Evolutionary conservation across 2,888 invertebrate genomes (phyloP), one percentile per base, ranked within the genome.

Genomic region (Stenodema calcarata): DNA sequence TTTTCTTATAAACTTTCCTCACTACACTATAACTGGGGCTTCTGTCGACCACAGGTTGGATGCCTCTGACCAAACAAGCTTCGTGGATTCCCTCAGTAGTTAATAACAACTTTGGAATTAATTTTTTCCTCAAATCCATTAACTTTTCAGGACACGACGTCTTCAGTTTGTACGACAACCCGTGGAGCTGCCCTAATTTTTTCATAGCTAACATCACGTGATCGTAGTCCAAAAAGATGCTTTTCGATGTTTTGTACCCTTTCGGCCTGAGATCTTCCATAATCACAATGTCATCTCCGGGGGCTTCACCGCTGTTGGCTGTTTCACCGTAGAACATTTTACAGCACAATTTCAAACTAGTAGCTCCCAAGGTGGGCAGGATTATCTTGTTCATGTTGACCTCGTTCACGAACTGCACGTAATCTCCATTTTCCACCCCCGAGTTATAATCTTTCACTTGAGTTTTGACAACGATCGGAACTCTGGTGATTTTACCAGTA

Each of bases 101-200:
- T 2, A 7, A 1, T 11, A 42, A 16, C 23, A 18, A 18, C 27
- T 69, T 30, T 7, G 73, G 30, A 7, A 30, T 85, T 18, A 76
- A 79, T 0, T 62, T 16, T 23, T 76, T 42, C n/a, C 75, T 50
- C 7, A 87, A 69, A 2, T 27, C 27, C 14, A 69, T 23, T 41
- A 81, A 2, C 50, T 35, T 69, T 14, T 82, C 70, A 18, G 69
- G 41, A 9, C 11, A 3, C 23, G 87, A 47, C 14, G 86, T 54
- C 35, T 89, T 89, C 62, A 87, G 35, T 12, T 75, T 87, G 87
- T 89, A 90, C 4, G 89, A 89, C 3, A 89, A 86, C 0, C 89
- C 89, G 75, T 90, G 90, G 54, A 89, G 88, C 14, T 87, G 62
- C 12, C 89, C 90, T 16, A 90, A 78, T 18, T 87, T 88, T 44